These are phyloP conservation scores for Gavialis gangeticus DNA, from an alignment of 2,113 vertebrate species.

Conservation along the genomic window DNA sequence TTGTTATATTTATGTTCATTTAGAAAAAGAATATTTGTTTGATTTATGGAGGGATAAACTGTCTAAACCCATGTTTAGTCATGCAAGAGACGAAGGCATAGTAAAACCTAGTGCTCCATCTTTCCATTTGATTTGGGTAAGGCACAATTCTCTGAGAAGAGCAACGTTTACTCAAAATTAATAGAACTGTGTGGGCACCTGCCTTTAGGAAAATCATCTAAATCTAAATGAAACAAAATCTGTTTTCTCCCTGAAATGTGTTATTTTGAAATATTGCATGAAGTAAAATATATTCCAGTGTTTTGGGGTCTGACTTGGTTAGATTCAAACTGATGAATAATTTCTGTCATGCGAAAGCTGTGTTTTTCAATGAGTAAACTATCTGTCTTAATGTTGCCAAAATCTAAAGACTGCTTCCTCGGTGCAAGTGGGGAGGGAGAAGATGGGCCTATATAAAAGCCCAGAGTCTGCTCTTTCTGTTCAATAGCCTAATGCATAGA, in stretches of 20 bases:
- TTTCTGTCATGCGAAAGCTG: neutral
- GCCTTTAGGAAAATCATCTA: no score
- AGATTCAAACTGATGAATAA: no score
- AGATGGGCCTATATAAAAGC: neutral
- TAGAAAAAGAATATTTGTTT: conserved; percentile 9
- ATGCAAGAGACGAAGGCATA: neutral
- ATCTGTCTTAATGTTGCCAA: neutral
- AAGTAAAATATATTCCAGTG: no score
- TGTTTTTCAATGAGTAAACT: neutral
- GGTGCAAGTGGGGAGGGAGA: neutral
- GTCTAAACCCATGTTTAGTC: neutral
- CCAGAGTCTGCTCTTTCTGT: neutral
- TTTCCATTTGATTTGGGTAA: neutral
- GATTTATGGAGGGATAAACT: neutral
- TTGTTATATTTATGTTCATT: neutral
- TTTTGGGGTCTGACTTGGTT: neutral
- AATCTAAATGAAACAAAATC: no score
- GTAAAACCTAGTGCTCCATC: neutral
- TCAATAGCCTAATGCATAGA: neutral
- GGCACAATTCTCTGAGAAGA: neutral
- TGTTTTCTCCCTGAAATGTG: neutral
- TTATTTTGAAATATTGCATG: neutral
- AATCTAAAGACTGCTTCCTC: accelerated
- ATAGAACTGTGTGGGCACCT: no score
- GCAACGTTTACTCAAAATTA: neutral